These are phyloP conservation scores for Perizoma affinitatum DNA, from an alignment of 2,888 invertebrate species.

Conservation along the genomic window DNA sequence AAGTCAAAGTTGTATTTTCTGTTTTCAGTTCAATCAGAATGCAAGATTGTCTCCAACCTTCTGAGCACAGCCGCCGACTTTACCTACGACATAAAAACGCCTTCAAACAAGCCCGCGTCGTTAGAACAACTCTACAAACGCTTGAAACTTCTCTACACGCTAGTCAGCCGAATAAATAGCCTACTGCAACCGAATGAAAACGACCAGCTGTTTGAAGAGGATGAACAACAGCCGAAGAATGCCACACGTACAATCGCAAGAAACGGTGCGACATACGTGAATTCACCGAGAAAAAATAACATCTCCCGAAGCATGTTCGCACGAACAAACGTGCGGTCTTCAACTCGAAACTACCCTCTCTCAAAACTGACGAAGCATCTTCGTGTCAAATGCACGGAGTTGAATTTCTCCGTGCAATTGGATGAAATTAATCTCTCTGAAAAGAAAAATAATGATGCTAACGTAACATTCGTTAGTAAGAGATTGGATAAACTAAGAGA, in stretches of 20 bases:
- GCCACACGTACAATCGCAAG: constrained; percentile 59
- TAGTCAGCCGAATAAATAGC: constrained; percentile 63
- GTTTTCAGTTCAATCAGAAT: constrained; percentile 65
- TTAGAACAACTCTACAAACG: constrained; percentile 65
- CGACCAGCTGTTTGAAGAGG: constrained; percentile 58
- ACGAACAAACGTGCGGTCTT: constrained; percentile 61
- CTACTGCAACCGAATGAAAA: constrained; percentile 66
- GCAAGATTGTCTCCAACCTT: constrained; percentile 71
- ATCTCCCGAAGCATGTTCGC: constrained; percentile 67
- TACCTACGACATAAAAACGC: constrained; percentile 53
- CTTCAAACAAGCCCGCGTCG: constrained; percentile 48
- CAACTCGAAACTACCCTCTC: constrained; percentile 60
- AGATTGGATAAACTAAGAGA: constrained; percentile 47
- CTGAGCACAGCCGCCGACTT: constrained; percentile 54
- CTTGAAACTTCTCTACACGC: constrained; percentile 68
- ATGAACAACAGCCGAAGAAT: constrained; percentile 49
- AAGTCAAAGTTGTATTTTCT: background rate
- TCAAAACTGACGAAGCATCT: constrained; percentile 63
- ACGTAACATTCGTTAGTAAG: constrained; percentile 36
- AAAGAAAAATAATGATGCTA: constrained; percentile 32
- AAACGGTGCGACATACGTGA: constrained; percentile 57
- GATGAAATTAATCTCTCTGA: constrained; percentile 59
- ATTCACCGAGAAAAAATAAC: constrained; percentile 50
- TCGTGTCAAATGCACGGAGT: constrained; percentile 54
- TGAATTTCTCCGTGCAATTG: constrained; percentile 70